Evolutionary conservation across 2,113 vertebrate genomes (phyloP), one percentile per base, ranked within the genome.

Genomic region (Hassar affinis): DNA sequence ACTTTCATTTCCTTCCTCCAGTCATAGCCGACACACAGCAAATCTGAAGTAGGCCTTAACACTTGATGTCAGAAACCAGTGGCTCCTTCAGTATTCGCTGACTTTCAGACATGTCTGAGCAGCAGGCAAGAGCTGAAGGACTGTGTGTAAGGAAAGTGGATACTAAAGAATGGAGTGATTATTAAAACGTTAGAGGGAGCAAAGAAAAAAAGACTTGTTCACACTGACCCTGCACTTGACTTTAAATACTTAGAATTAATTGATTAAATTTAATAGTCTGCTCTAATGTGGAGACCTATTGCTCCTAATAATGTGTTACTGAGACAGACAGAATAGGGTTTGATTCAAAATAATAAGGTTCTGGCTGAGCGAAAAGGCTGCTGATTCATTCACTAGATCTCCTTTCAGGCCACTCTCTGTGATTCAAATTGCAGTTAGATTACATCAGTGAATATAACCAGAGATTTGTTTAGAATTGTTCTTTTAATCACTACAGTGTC

Each of bases 41-140:
- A 81, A 81, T 71, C 51, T 45, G 8, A 59, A 56, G n/a, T 14
- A 42, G 35, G 66, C 56, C 54, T 68, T 49, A 82, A 82, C 56
- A 33, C 68, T 74, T 74, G 54, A 27, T 38, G 49, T 74, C 54
- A 61, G 54, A 74, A 82, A 74, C 27, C 80, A 74, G 27, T 82
- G 38, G 38, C 54, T 52, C 42, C 42, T 51, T 76, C 22, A 25
- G 42, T 35, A 62, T 35, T 75, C 20, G 15, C 18, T 62, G 42
- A 64, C 71, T 62, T 82, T n/a, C 38, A 10, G 42, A 51, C 6
- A 59, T 30, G 18, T 20, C 66, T 30, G 66, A 82, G 52, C 57
- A 71, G 20, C 9, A 11, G 38, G n/a, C 80, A 45, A 7, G 20
- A 80, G 47, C 76, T 56, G 49, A 68, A 69, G 47, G 47, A 61